Evolutionary conservation across 2,113 vertebrate genomes (phyloP), one percentile per base, ranked within the genome.

Genomic region (Barbus barbus): DNA sequence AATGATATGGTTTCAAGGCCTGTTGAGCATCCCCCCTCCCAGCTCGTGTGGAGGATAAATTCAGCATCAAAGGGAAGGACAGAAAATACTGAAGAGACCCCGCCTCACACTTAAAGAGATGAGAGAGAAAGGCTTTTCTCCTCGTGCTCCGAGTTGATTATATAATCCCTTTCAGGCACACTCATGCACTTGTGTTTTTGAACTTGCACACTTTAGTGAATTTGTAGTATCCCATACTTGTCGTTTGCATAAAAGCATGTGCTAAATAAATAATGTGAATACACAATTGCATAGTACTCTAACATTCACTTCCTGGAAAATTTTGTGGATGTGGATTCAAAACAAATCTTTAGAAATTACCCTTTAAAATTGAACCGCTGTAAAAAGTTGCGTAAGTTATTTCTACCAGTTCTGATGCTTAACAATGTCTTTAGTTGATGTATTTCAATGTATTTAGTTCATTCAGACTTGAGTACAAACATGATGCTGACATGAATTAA

Each of bases 1-100:
- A 94, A 95, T 95, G 88, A 94, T 92, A 94, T 28, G 63, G 53
- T 93, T 26, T 76, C 58, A 60, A 71, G 78, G 41, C 83, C 86
- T 85, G 85, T 85, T 89, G 84, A 85, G 67, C 90, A 71, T 88
- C 91, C 92, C 92, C 83, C 86, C 80, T 83, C 82, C 84, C n/a
- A 63, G 18, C 26, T 69, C 18, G 11, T 44, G 85, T 72, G 69
- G 48, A 56, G 87, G 33, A 81, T 86, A 90, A 71, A 80, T 87
- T 86, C 87, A 88, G 76, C 78, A 90, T 91, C 88, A 93, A 93
- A 87, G 89, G 77, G 36, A 79, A 72, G 48, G 51, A 80, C 85
- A 86, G 88, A 91, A 92, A 73, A 83, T 33, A 46, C 16, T 24
- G 53, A 80, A 81, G 13, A 11, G 61, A 67, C n/a, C 67, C 36